phyloP scores from a whole-genome alignment of 1,140 invertebrate species.

The Hycleus cichorii region DNA sequence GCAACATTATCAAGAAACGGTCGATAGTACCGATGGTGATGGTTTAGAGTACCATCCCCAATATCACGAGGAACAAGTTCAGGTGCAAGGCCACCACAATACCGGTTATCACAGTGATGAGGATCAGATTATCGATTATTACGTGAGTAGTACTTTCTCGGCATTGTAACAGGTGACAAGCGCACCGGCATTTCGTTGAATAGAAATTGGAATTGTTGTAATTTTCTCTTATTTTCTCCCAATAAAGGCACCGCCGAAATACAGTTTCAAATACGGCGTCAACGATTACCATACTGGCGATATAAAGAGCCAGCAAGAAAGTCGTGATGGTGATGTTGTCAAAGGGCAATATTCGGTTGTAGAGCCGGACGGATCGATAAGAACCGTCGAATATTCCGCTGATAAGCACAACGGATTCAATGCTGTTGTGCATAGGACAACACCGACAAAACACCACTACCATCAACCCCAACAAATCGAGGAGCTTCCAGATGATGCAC shows the following conservation, averaged over 20 bases:
- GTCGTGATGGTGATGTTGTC: constrained; percentile 56
- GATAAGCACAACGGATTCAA: constrained; percentile 29
- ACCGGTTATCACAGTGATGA: constrained; percentile 11
- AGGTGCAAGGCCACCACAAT: neutral
- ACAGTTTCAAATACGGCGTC: constrained; percentile 56
- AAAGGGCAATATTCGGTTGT: constrained; percentile 53
- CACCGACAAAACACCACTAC: neutral
- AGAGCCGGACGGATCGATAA: constrained; percentile 56
- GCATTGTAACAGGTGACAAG: neutral
- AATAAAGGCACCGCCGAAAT: constrained; percentile 51
- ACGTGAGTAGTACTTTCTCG: constrained; percentile 36
- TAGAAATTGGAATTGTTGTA: neutral
- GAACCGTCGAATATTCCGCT: constrained; percentile 46
- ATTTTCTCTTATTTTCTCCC: neutral
- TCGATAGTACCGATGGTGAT: neutral
- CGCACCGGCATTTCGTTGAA: too few species aligned
- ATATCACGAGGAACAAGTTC: neutral
- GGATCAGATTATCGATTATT: constrained; percentile 41
- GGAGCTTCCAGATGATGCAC: too few species aligned
- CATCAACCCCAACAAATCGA: neutral
- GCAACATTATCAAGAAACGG: neutral
- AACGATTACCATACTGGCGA: constrained; percentile 58
- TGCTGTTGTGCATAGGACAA: constrained; percentile 45
- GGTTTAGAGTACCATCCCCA: neutral
- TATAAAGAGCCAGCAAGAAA: constrained; percentile 57